Evolutionary conservation across 2,113 vertebrate species (phyloP).

Genomic region (Thinocorus orbignyianus): DNA sequence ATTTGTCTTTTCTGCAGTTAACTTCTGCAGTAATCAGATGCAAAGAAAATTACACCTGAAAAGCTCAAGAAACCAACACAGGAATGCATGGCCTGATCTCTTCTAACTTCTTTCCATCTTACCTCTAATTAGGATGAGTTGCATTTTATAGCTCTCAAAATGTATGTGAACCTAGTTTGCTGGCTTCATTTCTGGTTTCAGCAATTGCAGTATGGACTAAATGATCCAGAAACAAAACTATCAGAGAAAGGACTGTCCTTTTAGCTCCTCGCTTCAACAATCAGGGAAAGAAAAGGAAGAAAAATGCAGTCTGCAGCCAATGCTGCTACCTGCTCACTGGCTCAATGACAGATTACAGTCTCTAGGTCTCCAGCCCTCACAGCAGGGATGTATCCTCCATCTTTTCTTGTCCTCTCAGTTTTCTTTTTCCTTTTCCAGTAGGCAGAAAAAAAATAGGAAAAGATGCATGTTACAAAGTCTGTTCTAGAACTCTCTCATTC

Average conservation of each 20-base stretch:
- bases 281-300: background rate
- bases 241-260: background rate
- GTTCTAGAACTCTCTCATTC: background rate
- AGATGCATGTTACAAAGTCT: background rate
- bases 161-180: background rate
- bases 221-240: background rate
- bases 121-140: background rate
- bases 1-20: background rate
- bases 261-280: background rate
- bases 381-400: background rate
- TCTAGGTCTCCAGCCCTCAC: background rate
- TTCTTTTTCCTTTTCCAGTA: background rate
- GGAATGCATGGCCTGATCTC: rapidly evolving
- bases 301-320: background rate
- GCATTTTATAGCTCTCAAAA: background rate
- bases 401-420: background rate
- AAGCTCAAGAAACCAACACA: background rate
- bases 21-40: background rate
- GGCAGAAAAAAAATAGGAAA: background rate
- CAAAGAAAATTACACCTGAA: background rate
- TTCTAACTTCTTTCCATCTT: background rate
- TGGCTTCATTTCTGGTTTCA: background rate
- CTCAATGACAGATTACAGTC: background rate
- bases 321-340: background rate
- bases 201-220: background rate